phyloP scores from a whole-genome alignment of 2,888 invertebrate genomes.

The Neoscelio sp. region DNA sequence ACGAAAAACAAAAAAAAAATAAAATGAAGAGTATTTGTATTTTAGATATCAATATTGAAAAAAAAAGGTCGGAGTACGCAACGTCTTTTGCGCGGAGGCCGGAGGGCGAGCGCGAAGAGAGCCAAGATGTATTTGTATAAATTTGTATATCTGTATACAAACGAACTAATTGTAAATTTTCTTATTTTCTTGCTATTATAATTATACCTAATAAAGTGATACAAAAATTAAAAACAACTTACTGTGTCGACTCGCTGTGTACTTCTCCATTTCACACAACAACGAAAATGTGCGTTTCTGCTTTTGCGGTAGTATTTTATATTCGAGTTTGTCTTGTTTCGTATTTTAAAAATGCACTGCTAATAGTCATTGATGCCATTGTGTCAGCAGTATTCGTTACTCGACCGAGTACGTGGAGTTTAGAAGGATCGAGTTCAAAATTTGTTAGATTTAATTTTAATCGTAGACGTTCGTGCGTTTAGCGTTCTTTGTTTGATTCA shows the following conservation, averaged over 20 bases:
- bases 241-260: slow-evolving; percentile 27
- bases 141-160: slow-evolving; percentile 62
- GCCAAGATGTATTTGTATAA: slow-evolving; percentile 61
- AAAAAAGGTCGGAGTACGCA: slow-evolving; percentile 63
- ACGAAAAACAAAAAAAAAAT: slow-evolving; percentile 5
- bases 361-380: slow-evolving; percentile 13
- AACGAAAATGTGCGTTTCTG: background rate
- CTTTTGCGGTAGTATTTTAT: background rate
- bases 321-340: background rate
- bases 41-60: too few species aligned
- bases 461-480: slow-evolving; percentile 18
- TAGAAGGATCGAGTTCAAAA: background rate
- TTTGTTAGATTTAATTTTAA: slow-evolving; percentile 4
- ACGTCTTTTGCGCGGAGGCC: slow-evolving; percentile 31
- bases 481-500: too few species aligned
- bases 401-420: background rate
- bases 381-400: slow-evolving; percentile 17
- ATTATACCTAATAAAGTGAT: slow-evolving; percentile 35
- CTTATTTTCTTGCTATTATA: slow-evolving; percentile 28
- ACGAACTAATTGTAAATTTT: slow-evolving; percentile 45
- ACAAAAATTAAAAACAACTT: slow-evolving; percentile 13
- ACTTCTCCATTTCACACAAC: too few species aligned
- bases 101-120: slow-evolving; percentile 30
- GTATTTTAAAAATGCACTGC: too few species aligned
- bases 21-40: slow-evolving; percentile 42